These are phyloP conservation scores for Rhinophrynus dorsalis DNA, from an alignment of 2,797 vertebrate species.

Conservation along the genomic window DNA sequence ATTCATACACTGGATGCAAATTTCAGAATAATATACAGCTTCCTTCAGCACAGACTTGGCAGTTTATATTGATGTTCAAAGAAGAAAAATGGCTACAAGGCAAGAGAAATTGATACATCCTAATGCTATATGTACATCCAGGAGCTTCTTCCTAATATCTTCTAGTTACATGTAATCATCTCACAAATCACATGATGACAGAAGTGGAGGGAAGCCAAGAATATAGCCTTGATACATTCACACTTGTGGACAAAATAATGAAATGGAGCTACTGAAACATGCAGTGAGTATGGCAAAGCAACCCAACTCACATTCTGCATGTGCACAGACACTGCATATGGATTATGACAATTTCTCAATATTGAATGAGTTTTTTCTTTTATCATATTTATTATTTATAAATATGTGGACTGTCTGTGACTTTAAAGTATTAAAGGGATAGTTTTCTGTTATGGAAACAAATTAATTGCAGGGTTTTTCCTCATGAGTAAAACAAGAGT, in stretches of 20 bases:
- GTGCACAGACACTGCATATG: conserved; percentile 2
- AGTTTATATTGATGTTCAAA: neutral
- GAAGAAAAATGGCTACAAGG: neutral
- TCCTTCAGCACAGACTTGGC: neutral
- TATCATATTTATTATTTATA: conserved; percentile 31
- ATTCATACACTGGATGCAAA: neutral
- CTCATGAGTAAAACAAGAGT: too few relatives aligned
- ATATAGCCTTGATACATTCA: neutral
- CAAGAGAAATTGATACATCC: neutral
- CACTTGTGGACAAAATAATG: conserved; percentile 5
- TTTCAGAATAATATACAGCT: neutral
- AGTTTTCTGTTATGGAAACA: conserved; percentile 7
- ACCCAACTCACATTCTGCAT: conserved; percentile 1
- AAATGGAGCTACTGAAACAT: neutral
- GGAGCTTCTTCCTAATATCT: conserved; percentile 4
- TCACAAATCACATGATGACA: conserved; percentile 29
- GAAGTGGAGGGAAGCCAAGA: neutral
- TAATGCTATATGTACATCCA: conserved; percentile 1
- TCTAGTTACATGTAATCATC: neutral
- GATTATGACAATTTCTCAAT: conserved; percentile 10
- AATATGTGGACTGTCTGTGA: conserved; percentile 9
- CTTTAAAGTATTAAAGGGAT: too few relatives aligned
- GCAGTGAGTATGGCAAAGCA: conserved; percentile 11
- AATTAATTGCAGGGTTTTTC: too few relatives aligned
- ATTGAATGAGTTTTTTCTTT: neutral